Base-by-base conservation (phyloP, 2,888 invertebrate species). In the Lasioglossum morio region DNA sequence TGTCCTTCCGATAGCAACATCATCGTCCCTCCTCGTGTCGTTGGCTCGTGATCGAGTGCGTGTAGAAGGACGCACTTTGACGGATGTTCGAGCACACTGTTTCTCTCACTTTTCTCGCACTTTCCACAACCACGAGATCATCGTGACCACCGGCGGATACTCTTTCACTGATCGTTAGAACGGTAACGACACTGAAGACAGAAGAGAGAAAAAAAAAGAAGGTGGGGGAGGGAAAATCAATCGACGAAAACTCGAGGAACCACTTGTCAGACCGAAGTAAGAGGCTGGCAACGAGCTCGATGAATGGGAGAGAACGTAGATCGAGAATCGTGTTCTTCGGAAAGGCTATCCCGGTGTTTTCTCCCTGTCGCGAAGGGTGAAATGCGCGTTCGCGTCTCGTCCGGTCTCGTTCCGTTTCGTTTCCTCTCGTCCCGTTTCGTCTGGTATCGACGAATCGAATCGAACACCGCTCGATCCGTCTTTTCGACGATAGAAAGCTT, bases 51-150 rank as follows among this genome's bases (percentile, higher is more conserved):
- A 77, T 48, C 3, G 69, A 46, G 66, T 48, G 69, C 76, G 84
- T 76, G 27, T 66, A 66, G 30, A 16, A 16, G 69, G 69, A 27
- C 48, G 77, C 75, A 82, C 86, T 88, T 88, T 78, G 69, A 73
- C 34, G n/a, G 57, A n/a, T 19, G 63, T 81, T 81, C 63, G 72
- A 46, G 57, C 72, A 70, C 81, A 75, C 79, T 70, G 12, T n/a
- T n/a, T 57, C 70, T 80, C 70, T 92, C 91, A 92, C 92, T 92
- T 92, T 85, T 88, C 92, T 91, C 92, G 87, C 88, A 91, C 91
- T 90, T 91, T 92, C 86, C 91, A 90, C 91, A 84, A 82, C 82
- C 89, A 89, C 85, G 88, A 88, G 77, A 91, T 86, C 92, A 92
- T 92, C 87, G 84, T 89, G 89, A 73, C 79, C 81, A 75, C 72